Percentiles rank a stretch among this genome's conserved stretches.
Conservation (phyloP, 2,113 vertebrate species). For the Trachemys scripta region DNA sequence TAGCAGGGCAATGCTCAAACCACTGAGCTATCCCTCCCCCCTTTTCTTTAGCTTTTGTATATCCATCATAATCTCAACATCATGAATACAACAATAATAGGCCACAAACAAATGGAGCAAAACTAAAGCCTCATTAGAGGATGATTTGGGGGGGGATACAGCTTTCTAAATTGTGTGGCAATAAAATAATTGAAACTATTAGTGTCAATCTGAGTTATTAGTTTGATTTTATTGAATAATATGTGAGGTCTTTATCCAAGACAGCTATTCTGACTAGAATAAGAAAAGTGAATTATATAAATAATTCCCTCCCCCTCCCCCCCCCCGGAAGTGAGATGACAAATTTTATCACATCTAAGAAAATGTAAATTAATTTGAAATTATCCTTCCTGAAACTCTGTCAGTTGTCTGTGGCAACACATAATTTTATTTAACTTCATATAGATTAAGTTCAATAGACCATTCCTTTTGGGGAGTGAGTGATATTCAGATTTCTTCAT, state of each 20-base stretch:
- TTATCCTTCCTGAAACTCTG: neutral
- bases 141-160: neutral
- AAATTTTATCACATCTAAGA: neutral
- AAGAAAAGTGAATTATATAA: neutral
- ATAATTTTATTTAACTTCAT: neutral
- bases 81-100: neutral
- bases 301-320: neutral
- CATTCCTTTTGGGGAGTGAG: neutral
- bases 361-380: neutral
- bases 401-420: neutral
- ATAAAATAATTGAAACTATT: neutral
- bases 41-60: constrained; percentile 53
- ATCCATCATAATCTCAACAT: neutral
- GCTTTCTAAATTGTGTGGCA: neutral
- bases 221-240: neutral
- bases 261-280: neutral
- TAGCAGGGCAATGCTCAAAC: no score
- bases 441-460: no score
- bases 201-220: accelerated
- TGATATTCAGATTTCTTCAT: neutral
- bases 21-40: no score
- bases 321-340: neutral
- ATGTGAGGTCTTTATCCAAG: neutral
- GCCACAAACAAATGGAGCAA: neutral
- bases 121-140: neutral